A percentile compares a stretch with the other conserved stretches of the same genome.
These are phyloP conservation scores for Spodoptera exigua DNA, from an alignment of 2,888 invertebrate genomes.

Conservation along the genomic window DNA sequence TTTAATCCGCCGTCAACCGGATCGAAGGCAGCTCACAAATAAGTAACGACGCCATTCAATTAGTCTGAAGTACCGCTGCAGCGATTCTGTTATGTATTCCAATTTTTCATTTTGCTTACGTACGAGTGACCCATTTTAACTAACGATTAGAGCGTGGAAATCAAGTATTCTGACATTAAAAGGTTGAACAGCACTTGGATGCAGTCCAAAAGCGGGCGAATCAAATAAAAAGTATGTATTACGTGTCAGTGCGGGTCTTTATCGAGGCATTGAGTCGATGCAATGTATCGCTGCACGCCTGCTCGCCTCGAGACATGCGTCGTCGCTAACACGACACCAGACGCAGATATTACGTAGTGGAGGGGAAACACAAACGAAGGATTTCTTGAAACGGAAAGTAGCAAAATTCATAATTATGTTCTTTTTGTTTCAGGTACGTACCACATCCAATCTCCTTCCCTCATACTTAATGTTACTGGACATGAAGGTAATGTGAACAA, in stretches of 20 bases:
- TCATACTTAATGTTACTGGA: too few relatives aligned
- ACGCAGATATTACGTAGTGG: too few relatives aligned
- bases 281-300: conserved; percentile 3
- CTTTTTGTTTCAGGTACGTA: too few relatives aligned
- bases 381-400: too few relatives aligned
- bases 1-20: conserved; percentile 52
- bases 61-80: conserved; percentile 42
- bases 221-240: conserved; percentile 53
- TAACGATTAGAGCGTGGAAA: conserved; percentile 47
- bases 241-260: conserved; percentile 14
- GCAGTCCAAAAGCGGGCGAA: conserved; percentile 43
- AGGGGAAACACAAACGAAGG: too few relatives aligned
- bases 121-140: conserved; percentile 44
- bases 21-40: conserved; percentile 49
- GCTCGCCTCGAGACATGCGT: too few relatives aligned
- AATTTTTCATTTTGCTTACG: conserved; percentile 42
- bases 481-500: too few relatives aligned
- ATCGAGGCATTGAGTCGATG: conserved; percentile 1
- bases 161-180: conserved; percentile 55
- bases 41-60: conserved; percentile 48
- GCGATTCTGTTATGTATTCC: conserved; percentile 40
- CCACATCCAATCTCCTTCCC: too few relatives aligned
- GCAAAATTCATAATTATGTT: too few relatives aligned
- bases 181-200: conserved; percentile 49
- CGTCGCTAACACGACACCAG: too few relatives aligned